Conservation (phyloP, 2,797 vertebrate genomes). For the Sitta carolinensis region DNA sequence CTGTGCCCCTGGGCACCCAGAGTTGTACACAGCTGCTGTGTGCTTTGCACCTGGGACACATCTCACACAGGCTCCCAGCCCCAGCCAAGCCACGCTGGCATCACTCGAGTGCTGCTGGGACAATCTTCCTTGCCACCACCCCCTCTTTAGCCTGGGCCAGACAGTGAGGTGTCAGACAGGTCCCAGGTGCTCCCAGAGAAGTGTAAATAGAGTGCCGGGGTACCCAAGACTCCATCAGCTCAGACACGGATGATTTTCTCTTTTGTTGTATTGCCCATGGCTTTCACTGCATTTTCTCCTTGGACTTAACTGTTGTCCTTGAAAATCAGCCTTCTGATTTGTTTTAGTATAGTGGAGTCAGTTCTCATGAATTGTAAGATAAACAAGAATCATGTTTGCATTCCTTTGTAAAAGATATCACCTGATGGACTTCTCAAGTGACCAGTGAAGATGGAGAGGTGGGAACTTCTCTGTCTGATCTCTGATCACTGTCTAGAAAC, state of each 20-base stretch:
- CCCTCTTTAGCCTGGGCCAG: neutral
- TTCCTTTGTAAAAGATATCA: too few species aligned
- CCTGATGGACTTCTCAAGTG: too few species aligned
- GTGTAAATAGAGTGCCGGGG: neutral
- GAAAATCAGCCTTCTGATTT: too few species aligned
- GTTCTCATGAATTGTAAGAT: too few species aligned
- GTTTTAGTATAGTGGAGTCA: too few species aligned
- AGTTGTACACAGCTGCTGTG: neutral
- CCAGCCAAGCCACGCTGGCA: neutral
- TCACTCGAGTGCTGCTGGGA: neutral
- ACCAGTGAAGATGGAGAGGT: too few species aligned
- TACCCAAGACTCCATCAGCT: neutral
- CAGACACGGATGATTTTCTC: neutral
- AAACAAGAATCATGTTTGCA: too few species aligned
- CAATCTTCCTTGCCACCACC: neutral
- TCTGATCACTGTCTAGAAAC: too few species aligned
- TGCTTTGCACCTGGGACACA: neutral
- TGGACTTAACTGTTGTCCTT: too few species aligned
- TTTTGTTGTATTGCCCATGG: neutral
- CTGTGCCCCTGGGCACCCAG: neutral
- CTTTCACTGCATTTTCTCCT: neutral
- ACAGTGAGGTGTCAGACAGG: neutral
- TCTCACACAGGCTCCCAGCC: neutral
- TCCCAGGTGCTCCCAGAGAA: neutral
- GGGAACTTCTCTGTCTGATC: too few species aligned